These are phyloP conservation scores for Eupithecia abbreviata DNA, from an alignment of 2,888 invertebrate genomes.

Conservation along the genomic window DNA sequence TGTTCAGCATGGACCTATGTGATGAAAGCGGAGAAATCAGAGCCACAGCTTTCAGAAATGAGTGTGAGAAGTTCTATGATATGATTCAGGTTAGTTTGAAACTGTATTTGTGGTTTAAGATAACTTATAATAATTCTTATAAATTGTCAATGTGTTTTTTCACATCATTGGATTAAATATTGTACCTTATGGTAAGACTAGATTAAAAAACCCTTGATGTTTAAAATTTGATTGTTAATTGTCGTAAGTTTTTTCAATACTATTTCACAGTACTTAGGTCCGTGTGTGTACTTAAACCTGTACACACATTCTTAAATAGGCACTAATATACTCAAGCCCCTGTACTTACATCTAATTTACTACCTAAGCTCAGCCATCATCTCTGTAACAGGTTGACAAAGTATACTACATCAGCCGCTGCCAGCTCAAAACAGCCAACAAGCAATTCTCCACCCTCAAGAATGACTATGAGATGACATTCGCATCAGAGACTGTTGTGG, in stretches of 20 bases:
- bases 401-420: constrained; percentile 95
- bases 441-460: constrained; percentile 91
- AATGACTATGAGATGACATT: constrained; percentile 99
- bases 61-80: constrained; percentile 94
- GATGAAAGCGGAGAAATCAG: constrained; percentile 98
- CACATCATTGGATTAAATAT: too few relatives aligned
- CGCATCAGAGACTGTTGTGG: constrained; percentile 87
- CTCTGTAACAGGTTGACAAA: constrained; percentile 84
- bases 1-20: constrained; percentile 96
- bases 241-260: too few relatives aligned
- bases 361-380: background rate
- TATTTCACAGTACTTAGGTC: too few relatives aligned
- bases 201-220: too few relatives aligned
- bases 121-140: too few relatives aligned
- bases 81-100: constrained; percentile 88
- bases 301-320: too few relatives aligned
- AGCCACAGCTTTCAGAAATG: constrained; percentile 94
- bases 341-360: background rate
- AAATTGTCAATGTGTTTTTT: too few relatives aligned
- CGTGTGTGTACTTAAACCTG: too few relatives aligned
- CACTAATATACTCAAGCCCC: too few relatives aligned
- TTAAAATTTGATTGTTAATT: too few relatives aligned
- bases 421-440: constrained; percentile 96
- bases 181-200: too few relatives aligned
- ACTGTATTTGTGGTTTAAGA: background rate